Base-by-base conservation (phyloP, 2,797 vertebrate species). In the Acanthornis magna region DNA sequence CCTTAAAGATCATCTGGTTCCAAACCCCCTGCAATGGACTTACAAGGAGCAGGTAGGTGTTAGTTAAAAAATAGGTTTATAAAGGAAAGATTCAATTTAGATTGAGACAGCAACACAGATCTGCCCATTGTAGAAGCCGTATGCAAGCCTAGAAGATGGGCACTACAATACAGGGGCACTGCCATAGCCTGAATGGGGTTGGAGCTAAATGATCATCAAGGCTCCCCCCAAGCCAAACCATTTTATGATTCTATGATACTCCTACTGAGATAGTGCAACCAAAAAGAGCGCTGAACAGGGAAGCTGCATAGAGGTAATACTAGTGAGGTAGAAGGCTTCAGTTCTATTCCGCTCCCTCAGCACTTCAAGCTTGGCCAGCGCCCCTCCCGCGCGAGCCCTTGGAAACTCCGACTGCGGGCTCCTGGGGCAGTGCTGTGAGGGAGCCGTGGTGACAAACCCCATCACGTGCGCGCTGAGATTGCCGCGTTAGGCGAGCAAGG, bases 381-480 rank as follows among this genome's bases (percentile, higher is more conserved):
- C 6, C 11, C 16, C 29, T 50, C 7, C 34, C 4, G 5, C 3
- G 0, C 0, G 4, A 48, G 20, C 16, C 0, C 25, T 15, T 0
- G 2, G 19, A 18, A 20, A 3, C 40, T 27, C 19, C 4, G 15
- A 0, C 25, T 0, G 8, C 5, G 18, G 5, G 26, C 48, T 27
- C 11, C 11, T 0, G 18, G 2, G 0, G 5, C 0, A 2, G 7
- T 0, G 8, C 13, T 4, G 3, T 3, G 13, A 32, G 36, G 14
- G 25, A 48, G 14, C 0, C 3, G 2, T 0, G 1, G 9, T 0
- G 13, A 16, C 0, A 3, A 51, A 1, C 3, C 5, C 42, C 11
- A 26, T 3, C 30, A 6, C 2, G 3, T 0, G 10, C 6, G 1
- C 0, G 1, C 40, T 42, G 9, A 4, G 19, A 3, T 0, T 1